Conservation (phyloP, 1,140 invertebrate genomes). For the Drosophila auraria region DNA sequence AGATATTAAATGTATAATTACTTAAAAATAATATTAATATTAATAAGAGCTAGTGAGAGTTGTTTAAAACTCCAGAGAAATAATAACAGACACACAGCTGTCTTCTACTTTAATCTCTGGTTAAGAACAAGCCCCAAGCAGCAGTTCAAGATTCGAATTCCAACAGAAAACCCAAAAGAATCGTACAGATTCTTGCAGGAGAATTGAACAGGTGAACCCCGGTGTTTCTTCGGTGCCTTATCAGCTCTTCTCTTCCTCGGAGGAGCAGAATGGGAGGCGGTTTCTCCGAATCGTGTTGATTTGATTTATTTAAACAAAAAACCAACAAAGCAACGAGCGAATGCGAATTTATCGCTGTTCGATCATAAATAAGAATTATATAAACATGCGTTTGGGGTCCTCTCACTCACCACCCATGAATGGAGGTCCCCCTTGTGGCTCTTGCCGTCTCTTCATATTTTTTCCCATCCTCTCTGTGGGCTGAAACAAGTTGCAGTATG, state of each 20-base stretch:
- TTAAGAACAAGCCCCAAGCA: slow-evolving; percentile 3
- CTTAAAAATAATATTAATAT: not conserved
- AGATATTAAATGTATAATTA: not conserved
- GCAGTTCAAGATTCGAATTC: not conserved
- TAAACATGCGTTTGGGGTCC: slow-evolving; percentile 72
- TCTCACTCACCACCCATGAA: slow-evolving; percentile 72
- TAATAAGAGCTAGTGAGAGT: not conserved
- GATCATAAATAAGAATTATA: slow-evolving; percentile 84
- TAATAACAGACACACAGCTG: not conserved
- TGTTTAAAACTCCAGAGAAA: not conserved
- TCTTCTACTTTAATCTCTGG: slow-evolving; percentile 5
- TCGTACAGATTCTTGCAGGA: slow-evolving; percentile 3
- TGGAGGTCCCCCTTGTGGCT: slow-evolving; percentile 33
- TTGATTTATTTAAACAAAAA: slow-evolving; percentile 78
- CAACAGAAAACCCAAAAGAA: not conserved
- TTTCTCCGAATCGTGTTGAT: slow-evolving; percentile 84
- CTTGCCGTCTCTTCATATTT: not conserved
- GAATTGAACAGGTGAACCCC: slow-evolving; percentile 44
- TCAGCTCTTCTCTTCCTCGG: slow-evolving; percentile 18
- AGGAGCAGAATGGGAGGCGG: slow-evolving; percentile 36
- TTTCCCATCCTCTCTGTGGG: slow-evolving; percentile 14
- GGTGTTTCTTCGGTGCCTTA: slow-evolving; percentile 41
- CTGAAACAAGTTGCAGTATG: slow-evolving; percentile 50
- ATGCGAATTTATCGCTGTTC: slow-evolving; percentile 73
- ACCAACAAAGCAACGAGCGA: slow-evolving; percentile 1